Percentiles rank a stretch among this genome's conserved stretches.
These are phyloP conservation scores for Macrophya alboannulata DNA, from an alignment of 2,888 invertebrate species.

Conservation along the genomic window DNA sequence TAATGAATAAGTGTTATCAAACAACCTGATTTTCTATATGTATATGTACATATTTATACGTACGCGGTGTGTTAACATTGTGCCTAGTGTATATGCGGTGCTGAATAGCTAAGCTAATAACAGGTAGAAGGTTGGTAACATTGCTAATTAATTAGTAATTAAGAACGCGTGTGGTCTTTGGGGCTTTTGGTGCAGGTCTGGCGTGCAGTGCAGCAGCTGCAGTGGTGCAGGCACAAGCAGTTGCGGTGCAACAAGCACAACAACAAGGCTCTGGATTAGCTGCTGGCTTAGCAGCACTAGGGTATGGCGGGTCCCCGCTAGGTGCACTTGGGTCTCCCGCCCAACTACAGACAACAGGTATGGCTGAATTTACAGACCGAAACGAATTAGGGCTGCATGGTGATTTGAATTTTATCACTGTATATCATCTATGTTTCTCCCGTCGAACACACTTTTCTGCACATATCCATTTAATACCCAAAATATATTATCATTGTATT, in stretches of 20 bases:
- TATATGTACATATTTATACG: conserved; percentile 29
- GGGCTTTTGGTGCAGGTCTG: conserved; percentile 82
- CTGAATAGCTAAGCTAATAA: conserved; percentile 49
- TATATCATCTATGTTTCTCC: conserved; percentile 41
- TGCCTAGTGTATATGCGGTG: conserved; percentile 35
- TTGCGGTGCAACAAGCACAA: conserved; percentile 79
- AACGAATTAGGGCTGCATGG: conserved; percentile 50
- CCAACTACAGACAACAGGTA: conserved; percentile 79
- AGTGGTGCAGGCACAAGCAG: conserved; percentile 79
- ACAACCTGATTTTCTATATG: conserved; percentile 1
- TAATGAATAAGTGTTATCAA: conserved; percentile 31
- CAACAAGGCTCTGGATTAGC: conserved; percentile 79
- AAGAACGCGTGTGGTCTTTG: conserved; percentile 73
- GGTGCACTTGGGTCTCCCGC: conserved; percentile 79
- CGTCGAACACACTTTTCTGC: not conserved
- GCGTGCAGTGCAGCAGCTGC: conserved; percentile 83
- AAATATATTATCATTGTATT: conserved; percentile 43
- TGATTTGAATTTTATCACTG: conserved; percentile 55
- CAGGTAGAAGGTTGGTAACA: conserved; percentile 52
- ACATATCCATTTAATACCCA: conserved; percentile 53
- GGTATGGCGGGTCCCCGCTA: conserved; percentile 79
- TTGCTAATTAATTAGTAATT: conserved; percentile 56
- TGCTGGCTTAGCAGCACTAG: conserved; percentile 78
- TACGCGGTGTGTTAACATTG: conserved; percentile 43
- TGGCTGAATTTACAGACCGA: conserved; percentile 56